A percentile compares a stretch with the other conserved stretches of the same genome.
phyloP scores from a whole-genome alignment of 2,113 vertebrate genomes.

The Pachycephala philippinensis region DNA sequence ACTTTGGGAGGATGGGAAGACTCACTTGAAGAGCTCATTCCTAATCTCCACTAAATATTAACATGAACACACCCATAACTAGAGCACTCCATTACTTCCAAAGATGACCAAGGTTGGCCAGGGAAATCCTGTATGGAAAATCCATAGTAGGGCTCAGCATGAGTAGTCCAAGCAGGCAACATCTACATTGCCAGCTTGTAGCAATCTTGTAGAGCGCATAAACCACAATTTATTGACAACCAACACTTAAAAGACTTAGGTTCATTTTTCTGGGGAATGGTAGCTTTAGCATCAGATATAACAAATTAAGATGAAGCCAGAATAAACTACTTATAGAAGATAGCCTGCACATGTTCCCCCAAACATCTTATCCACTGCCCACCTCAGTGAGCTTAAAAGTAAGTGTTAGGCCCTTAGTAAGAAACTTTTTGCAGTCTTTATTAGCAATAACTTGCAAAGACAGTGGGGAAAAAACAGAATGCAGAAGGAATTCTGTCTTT shows the following conservation, averaged over 20 bases:
- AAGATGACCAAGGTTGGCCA: background rate
- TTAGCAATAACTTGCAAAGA: background rate
- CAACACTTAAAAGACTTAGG: background rate
- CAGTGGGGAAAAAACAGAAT: background rate
- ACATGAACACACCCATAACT: rapidly evolving
- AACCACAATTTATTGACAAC: background rate
- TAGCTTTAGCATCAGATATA: background rate
- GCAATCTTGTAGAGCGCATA: background rate
- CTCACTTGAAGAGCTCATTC: background rate
- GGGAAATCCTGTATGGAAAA: background rate
- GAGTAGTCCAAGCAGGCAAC: background rate
- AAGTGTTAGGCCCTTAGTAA: background rate
- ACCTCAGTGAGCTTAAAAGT: background rate
- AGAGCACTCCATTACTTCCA: background rate
- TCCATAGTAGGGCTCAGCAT: background rate
- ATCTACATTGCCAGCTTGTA: background rate
- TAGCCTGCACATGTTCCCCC: rapidly evolving
- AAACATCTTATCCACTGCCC: background rate
- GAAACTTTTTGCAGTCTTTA: background rate
- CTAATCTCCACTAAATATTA: background rate
- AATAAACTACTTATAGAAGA: background rate
- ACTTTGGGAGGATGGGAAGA: background rate
- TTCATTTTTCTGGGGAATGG: background rate
- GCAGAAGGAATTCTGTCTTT: background rate
- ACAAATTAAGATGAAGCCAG: background rate